Base-by-base conservation (phyloP, 2,888 invertebrate species). In the Monochamus alternatus region DNA sequence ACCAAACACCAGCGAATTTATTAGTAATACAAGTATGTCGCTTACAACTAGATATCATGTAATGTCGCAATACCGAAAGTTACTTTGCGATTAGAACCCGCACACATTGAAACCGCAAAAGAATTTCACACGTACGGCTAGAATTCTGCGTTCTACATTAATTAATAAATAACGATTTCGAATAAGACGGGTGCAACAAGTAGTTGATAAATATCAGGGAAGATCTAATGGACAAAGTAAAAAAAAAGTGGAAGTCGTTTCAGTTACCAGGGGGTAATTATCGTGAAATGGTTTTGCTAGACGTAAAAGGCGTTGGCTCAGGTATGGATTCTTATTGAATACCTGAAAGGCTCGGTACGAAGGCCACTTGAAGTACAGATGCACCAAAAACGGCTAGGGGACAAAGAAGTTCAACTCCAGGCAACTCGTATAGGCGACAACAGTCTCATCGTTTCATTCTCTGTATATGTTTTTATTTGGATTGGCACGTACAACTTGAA, bases 311-410 rank as follows among this genome's bases (percentile, higher is more conserved):
- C 75, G 75, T 71, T 73, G 74, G 75, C 75, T 75, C 73, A 73
- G 68, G 73, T 73, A 64, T 67, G 3, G 68, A 73, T 73, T 78
- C 76, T 75, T 75, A 78, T 75, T 78, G 76, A 78, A 78, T 76
- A 78, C 76, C 75, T 78, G 76, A 76, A 78, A 78, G 76, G 75
- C 74, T 73, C 64, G 67, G 75, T 74, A 76, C 71, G 76, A 78
- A 78, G 78, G 78, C 68, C 77, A 68, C 63, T 74, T 65, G 66
- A 38, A 58, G 78, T 78, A 76, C 76, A 78, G 78, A 68, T 75
- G 78, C 58, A 76, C 69, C 76, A 75, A 76, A 78, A 73, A 75
- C 47, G 30, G 51, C 51, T 58, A 65, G 51, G 31, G 75, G 76
- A 76, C 75, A 76, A 78, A 78, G 75, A 73, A 74, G 70, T 77